phyloP scores from a whole-genome alignment of 2,888 invertebrate species.

The Bombylius major region DNA sequence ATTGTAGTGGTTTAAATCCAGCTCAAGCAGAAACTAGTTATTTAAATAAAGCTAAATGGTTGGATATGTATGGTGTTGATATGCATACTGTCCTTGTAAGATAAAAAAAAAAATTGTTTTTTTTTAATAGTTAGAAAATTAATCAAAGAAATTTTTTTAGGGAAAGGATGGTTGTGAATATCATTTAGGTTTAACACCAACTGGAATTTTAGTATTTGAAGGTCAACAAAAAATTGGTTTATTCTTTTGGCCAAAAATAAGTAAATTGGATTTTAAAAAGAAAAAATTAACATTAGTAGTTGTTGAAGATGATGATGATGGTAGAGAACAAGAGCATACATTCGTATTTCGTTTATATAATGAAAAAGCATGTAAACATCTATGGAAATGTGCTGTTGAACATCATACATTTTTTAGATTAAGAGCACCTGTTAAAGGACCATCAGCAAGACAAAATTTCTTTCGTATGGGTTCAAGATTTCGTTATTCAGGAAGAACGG shows the following conservation, averaged over 20 bases:
- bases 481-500: constrained; percentile 82
- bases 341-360: constrained; percentile 94
- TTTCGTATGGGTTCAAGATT: constrained; percentile 98
- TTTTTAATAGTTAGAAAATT: too few relatives aligned
- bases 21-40: constrained; percentile 93
- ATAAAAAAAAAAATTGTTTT: neutral
- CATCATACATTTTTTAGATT: constrained; percentile 98
- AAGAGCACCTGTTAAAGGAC: constrained; percentile 76
- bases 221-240: constrained; percentile 92
- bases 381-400: constrained; percentile 99
- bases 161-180: constrained; percentile 97
- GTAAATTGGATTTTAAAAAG: constrained; percentile 93
- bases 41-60: constrained; percentile 91
- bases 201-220: constrained; percentile 96
- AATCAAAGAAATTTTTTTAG: constrained; percentile 26
- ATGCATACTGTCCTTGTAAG: constrained; percentile 86
- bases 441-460: constrained; percentile 85
- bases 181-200: constrained; percentile 91
- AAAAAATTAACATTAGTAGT: constrained; percentile 94
- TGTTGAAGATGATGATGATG: constrained; percentile 97
- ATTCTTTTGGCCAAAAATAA: constrained; percentile 99
- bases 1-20: constrained; percentile 75
- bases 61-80: constrained; percentile 98
- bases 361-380: constrained; percentile 96
- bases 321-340: constrained; percentile 93